Percentiles rank a stretch among this genome's conserved stretches.
phyloP scores from a whole-genome alignment of 1,140 invertebrate genomes.

The Streblospio benedicti region DNA sequence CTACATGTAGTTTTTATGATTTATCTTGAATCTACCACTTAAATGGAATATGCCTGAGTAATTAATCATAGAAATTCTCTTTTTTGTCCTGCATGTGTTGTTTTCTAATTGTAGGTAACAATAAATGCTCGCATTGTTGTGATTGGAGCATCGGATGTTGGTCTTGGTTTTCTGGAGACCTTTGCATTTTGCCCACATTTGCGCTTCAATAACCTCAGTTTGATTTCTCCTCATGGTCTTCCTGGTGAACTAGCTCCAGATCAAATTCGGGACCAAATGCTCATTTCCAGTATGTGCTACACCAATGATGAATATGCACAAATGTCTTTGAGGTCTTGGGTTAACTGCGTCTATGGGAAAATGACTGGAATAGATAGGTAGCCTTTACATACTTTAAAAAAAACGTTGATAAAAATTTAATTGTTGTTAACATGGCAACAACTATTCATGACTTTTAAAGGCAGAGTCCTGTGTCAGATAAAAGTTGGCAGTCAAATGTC shows the following conservation, averaged over 20 bases:
- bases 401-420: background rate
- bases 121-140: slow-evolving; percentile 59
- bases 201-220: slow-evolving; percentile 45
- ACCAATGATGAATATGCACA: slow-evolving; percentile 34
- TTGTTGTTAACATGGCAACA: too few relatives aligned
- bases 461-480: too few relatives aligned
- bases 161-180: slow-evolving; percentile 59
- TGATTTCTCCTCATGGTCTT: slow-evolving; percentile 60
- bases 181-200: slow-evolving; percentile 53
- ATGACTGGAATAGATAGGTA: slow-evolving; percentile 44
- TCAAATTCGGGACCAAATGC: slow-evolving; percentile 32
- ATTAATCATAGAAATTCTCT: too few relatives aligned
- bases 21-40: too few relatives aligned
- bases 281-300: slow-evolving; percentile 34
- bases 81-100: too few relatives aligned
- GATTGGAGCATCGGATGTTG: slow-evolving; percentile 63
- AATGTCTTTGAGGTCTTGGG: slow-evolving; percentile 38
- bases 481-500: too few relatives aligned
- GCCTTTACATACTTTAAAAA: background rate
- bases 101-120: slow-evolving; percentile 34
- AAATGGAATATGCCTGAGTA: too few relatives aligned
- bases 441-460: too few relatives aligned
- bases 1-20: too few relatives aligned
- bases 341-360: slow-evolving; percentile 44
- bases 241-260: slow-evolving; percentile 49